Base-by-base conservation (phyloP, 1,140 invertebrate species). In the Dinoponera quadriceps region DNA sequence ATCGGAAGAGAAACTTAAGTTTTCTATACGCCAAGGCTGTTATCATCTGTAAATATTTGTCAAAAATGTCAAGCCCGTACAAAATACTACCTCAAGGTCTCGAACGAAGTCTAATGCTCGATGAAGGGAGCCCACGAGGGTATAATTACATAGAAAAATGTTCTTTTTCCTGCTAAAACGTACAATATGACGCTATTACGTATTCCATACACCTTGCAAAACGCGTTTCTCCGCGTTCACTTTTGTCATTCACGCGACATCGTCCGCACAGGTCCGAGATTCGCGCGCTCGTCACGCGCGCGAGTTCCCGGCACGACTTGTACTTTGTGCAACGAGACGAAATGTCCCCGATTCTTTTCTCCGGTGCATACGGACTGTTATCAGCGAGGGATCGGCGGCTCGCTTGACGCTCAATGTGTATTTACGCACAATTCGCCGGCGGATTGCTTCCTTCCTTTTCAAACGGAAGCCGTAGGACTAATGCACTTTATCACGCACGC, bases 261-360 rank as follows among this genome's bases (percentile, higher is more conserved):
- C 72, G 20, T 11, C 16, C 16, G 33, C 22, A 27, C 54, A 22
- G 22, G 14, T 65, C 60, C 14, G 48, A 78, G 72, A 77, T 77
- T 78, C 63, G 69, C 44, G 54, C 20, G n/a, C 38, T 69, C 54
- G 55, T 72, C 68, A 38, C 44, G 66, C 9, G 22, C 55, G 68
- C 55, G 75, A 82, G 54, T 63, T 82, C 71, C 29, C 51, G 71
- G 60, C 60, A 65, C 29, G 25, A 18, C n/a, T 75, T 29, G 48
- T 75, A 22, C 51, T 68, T 78, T 57, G 68, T 25, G 62, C 38
- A 65, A 66, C 60, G 73, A n/a, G n/a, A 83, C 59, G 38, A 78
- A 78, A 65, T 65, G 20, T 78, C 63, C 51, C 9, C 72, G 25
- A 83, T 65, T 77, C 72, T 38, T 83, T 83, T 83, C 49, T 57